Percentiles rank a stretch among this genome's conserved stretches.
Evolutionary conservation across 2,797 vertebrate species (phyloP).

Genomic region (Sebastes diaconus): DNA sequence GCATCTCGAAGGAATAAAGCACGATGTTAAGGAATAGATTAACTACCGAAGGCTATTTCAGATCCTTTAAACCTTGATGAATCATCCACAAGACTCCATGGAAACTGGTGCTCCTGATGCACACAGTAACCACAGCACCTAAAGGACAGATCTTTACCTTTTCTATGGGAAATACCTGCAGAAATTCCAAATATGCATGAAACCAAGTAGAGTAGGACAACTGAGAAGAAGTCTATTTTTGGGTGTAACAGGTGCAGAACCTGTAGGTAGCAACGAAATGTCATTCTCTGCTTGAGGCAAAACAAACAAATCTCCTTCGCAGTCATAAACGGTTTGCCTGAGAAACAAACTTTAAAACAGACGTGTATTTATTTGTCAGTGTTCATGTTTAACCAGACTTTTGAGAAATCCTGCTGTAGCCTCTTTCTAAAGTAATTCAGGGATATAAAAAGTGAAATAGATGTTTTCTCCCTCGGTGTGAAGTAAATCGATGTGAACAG

Average conservation of each 20-base stretch:
- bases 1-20: not conserved
- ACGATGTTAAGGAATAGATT: not conserved
- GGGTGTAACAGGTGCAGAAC: conserved; percentile 43
- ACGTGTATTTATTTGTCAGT: not conserved
- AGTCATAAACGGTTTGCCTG: not conserved
- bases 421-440: not conserved
- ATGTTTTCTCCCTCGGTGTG: not conserved
- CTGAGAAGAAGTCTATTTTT: conserved; percentile 18
- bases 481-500: conserved; percentile 6
- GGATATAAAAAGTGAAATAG: conserved; percentile 1
- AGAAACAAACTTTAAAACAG: not conserved
- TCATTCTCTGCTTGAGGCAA: conserved; percentile 35
- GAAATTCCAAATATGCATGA: not conserved
- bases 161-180: not conserved
- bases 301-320: not conserved
- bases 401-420: not conserved
- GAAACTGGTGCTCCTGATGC: conserved; percentile 38
- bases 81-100: conserved; percentile 45
- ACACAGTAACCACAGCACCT: not conserved
- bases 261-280: conserved; percentile 38
- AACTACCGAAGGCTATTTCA: conserved; percentile 36
- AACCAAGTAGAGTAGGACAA: not conserved
- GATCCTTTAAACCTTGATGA: conserved; percentile 26
- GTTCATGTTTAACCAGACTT: not conserved
- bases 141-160: not conserved